Conservation (phyloP, 2,113 vertebrate genomes). For the Mugil cephalus region DNA sequence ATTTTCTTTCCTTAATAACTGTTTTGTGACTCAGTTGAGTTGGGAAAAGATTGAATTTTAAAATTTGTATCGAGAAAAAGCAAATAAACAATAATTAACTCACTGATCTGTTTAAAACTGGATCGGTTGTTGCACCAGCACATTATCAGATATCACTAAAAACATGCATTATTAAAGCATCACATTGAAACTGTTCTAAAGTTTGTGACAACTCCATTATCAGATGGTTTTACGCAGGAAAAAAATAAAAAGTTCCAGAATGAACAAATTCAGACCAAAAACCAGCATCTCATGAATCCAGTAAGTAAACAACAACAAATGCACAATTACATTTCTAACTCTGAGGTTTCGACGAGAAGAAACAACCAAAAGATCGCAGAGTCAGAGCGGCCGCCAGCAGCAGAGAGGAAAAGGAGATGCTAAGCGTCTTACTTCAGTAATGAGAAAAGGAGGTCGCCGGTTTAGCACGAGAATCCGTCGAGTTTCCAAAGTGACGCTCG, state of each 20-base stretch:
- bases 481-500: slow-evolving; percentile 81
- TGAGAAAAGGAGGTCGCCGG: slow-evolving; percentile 79
- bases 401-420: slow-evolving; percentile 64
- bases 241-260: no score
- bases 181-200: no score
- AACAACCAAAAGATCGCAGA: slow-evolving; percentile 6
- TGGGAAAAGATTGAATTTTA: background rate
- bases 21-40: background rate
- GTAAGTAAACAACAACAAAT: background rate
- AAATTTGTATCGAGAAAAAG: background rate
- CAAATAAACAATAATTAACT: background rate
- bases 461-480: slow-evolving; percentile 80
- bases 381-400: slow-evolving; percentile 37
- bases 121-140: slow-evolving; percentile 2
- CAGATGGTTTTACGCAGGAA: no score
- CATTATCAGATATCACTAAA: no score
- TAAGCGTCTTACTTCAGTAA: slow-evolving; percentile 83
- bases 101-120: background rate
- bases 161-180: no score
- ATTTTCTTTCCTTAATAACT: no score
- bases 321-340: slow-evolving; percentile 2
- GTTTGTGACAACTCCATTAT: no score
- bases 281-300: background rate
- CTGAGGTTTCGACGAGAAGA: background rate
- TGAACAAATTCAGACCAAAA: background rate